Evolutionary conservation across 2,113 vertebrate genomes (phyloP), one percentile per base, ranked within the genome.

Genomic region (Emydura subglobosa): DNA sequence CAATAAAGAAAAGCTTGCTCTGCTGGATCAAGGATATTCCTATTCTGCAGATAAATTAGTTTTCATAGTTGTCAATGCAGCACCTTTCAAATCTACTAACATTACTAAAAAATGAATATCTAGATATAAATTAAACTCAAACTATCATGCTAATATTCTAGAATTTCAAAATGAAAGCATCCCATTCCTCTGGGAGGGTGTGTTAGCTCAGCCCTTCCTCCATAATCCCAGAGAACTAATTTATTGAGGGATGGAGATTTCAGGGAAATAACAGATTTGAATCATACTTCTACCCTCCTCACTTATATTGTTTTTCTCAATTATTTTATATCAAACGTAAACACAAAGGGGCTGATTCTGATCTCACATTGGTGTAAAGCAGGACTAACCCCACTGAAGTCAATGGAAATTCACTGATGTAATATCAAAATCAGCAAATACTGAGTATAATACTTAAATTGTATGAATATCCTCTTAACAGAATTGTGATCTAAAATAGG

Each of bases 61-160:
- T 17, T 55, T 79, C 6, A 81, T 10, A 81, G n/a, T 74, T 92
- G 19, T 91, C 80, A 68, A 42, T 1, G 80, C 87, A 39, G 65
- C 65, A 79, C 82, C 87, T 81, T 95, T 93, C 61, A 87, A 94
- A 54, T 79, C 54, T 31, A 81, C 17, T 90, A 81, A 88, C 27
- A 2, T 89, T 91, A 96, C 95, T 86, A 82, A 95, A 97, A 81
- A n/a, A 0, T 94, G 72, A 84, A 83, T 42, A 74, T 42, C 13
- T 19, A 29, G 42, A 44, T 85, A 86, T 59, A 96, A 94, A 93
- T 91, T 74, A 91, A 93, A 92, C 79, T 79, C 80, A 53, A 84
- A 44, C 7, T 83, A 87, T 39, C 93, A 55, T 14, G 61, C 50
- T 86, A 79, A 50, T 72, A 72, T 83, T 91, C 57, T 59, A 83